Evolutionary conservation across 2,888 invertebrate species (phyloP).

Genomic region (Liodrosophila aerea): DNA sequence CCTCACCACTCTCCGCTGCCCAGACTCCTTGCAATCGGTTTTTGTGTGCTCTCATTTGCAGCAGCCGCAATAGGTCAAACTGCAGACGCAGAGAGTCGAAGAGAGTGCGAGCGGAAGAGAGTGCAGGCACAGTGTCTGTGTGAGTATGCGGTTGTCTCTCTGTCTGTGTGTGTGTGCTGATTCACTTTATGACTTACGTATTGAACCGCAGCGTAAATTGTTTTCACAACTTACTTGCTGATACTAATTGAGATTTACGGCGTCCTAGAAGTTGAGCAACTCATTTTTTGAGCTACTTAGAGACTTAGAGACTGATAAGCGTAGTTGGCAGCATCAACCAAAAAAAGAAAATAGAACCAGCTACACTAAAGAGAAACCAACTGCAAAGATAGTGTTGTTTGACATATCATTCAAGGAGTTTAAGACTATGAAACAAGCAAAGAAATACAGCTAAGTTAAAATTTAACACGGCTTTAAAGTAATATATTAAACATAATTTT

Average conservation of each 20-base stretch:
- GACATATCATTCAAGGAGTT: too few relatives aligned
- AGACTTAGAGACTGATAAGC: background rate
- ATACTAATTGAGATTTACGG: background rate
- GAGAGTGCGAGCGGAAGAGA: too few relatives aligned
- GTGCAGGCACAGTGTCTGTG: too few relatives aligned
- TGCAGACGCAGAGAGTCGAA: background rate
- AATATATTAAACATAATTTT: too few relatives aligned
- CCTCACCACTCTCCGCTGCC: too few relatives aligned
- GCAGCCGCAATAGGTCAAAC: background rate
- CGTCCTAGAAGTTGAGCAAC: background rate
- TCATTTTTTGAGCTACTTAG: background rate
- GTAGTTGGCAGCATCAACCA: too few relatives aligned
- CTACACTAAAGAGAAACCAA: too few relatives aligned
- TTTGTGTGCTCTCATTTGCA: constrained; percentile 12
- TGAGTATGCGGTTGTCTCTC: background rate
- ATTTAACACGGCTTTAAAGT: too few relatives aligned
- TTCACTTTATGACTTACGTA: constrained; percentile 20
- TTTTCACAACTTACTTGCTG: background rate
- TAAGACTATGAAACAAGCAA: too few relatives aligned
- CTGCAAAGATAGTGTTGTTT: too few relatives aligned
- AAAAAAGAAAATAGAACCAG: too few relatives aligned
- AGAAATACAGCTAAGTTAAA: too few relatives aligned
- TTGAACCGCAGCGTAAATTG: background rate
- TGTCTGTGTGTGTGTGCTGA: background rate
- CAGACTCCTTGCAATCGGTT: background rate